phyloP scores from a whole-genome alignment of 2,888 invertebrate species.

The Tipula vernalis region DNA sequence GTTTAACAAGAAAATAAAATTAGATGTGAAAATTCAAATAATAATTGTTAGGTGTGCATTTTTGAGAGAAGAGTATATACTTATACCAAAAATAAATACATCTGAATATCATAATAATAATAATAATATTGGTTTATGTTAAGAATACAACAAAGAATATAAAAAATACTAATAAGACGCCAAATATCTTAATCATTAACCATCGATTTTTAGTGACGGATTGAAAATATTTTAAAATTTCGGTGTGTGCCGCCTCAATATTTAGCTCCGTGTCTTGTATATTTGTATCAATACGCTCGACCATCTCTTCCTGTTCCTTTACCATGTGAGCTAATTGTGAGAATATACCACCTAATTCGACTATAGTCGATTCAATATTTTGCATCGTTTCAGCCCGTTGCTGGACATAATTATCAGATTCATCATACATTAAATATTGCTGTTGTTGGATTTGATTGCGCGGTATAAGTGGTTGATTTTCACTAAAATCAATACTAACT shows the following conservation, averaged over 20 bases:
- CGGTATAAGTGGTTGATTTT: constrained; percentile 36
- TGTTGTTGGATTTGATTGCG: constrained; percentile 31
- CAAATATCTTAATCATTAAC: constrained; percentile 99
- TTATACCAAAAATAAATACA: not conserved
- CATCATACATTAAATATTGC: constrained; percentile 67
- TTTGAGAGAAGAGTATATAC: not conserved
- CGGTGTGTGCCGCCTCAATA: constrained; percentile 94
- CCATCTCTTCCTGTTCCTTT: constrained; percentile 73
- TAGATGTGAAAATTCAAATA: not conserved
- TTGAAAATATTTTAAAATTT: constrained; percentile 96
- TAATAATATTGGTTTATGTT: constrained; percentile 44
- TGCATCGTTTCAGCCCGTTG: constrained; percentile 97
- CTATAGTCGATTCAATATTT: constrained; percentile 96
- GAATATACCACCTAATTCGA: constrained; percentile 97
- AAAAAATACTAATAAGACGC: constrained; percentile 95
- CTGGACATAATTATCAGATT: constrained; percentile 80
- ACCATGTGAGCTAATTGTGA: constrained; percentile 95
- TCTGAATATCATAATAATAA: not conserved
- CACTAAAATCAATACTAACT: constrained; percentile 72
- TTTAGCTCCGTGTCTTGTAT: constrained; percentile 91
- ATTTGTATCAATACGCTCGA: constrained; percentile 94
- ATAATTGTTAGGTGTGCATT: not conserved
- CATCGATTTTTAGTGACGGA: constrained; percentile 94
- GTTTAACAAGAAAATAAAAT: not conserved
- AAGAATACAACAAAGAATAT: constrained; percentile 97